Evolutionary conservation across 1,140 invertebrate species (phyloP).

Genomic region (Leptinotarsa defecta): DNA sequence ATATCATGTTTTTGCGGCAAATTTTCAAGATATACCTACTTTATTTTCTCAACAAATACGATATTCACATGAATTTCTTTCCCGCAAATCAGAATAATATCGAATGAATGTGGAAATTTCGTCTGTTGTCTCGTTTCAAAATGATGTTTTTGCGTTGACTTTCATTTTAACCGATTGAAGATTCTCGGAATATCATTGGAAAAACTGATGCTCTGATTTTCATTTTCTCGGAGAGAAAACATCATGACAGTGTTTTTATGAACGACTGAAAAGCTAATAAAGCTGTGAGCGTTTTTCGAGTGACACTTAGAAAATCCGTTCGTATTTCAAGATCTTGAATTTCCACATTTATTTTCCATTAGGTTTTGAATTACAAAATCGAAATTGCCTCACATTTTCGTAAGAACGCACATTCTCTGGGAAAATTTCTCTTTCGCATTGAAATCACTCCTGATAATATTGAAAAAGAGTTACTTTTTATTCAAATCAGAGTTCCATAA

Average conservation of each 20-base stretch:
- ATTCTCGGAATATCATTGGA: neutral
- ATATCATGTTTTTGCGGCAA: too few species aligned
- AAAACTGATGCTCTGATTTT: neutral
- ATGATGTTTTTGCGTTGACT: too few species aligned
- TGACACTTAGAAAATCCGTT: conserved; percentile 34
- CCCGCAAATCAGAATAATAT: too few species aligned
- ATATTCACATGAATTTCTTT: too few species aligned
- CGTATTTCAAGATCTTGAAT: conserved; percentile 29
- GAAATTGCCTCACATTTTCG: conserved; percentile 34
- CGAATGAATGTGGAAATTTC: too few species aligned
- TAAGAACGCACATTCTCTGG: neutral
- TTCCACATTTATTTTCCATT: conserved; percentile 37
- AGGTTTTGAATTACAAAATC: conserved; percentile 36
- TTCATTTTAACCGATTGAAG: too few species aligned
- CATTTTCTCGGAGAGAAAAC: neutral
- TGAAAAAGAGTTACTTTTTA: neutral
- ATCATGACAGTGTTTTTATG: conserved; percentile 15
- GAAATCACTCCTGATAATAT: neutral
- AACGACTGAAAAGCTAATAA: conserved; percentile 32
- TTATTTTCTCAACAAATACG: too few species aligned
- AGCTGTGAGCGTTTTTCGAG: conserved; percentile 35
- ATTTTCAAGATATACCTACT: too few species aligned
- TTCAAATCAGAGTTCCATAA: neutral
- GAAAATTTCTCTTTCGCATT: too few species aligned
- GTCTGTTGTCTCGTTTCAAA: too few species aligned